These are phyloP conservation scores for Halichoerus grypus DNA, from an alignment of 2,113 vertebrate species.

Conservation along the genomic window DNA sequence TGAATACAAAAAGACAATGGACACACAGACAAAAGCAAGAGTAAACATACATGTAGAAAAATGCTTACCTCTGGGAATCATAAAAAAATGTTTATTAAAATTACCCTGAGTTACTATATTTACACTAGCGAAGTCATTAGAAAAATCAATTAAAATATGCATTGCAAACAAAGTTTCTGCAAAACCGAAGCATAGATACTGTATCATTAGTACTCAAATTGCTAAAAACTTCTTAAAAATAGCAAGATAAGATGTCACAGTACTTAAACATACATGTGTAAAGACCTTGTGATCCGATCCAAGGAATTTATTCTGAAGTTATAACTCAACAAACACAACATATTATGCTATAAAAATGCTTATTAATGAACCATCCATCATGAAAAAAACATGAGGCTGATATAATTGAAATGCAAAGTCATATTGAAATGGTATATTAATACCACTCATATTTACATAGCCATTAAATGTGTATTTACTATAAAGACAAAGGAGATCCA, in stretches of 20 bases:
- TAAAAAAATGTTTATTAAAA: neutral
- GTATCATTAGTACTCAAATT: neutral
- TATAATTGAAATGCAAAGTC: neutral
- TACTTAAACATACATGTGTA: neutral
- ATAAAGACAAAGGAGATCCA: neutral
- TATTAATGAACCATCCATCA: neutral
- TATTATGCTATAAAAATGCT: neutral
- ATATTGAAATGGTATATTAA: neutral
- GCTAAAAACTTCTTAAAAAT: neutral
- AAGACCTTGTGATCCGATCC: neutral
- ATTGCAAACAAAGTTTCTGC: neutral
- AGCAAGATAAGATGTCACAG: neutral
- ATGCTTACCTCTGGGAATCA: neutral
- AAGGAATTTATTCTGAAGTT: neutral
- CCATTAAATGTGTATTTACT: neutral
- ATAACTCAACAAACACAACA: neutral
- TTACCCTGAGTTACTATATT: neutral
- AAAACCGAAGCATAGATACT: neutral
- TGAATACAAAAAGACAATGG: neutral
- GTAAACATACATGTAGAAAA: neutral
- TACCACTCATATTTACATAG: neutral
- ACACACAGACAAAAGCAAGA: neutral
- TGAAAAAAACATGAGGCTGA: neutral
- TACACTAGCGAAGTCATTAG: neutral
- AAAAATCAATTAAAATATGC: neutral